Conservation (phyloP, 2,888 invertebrate genomes). For the Cantharis nigra region DNA sequence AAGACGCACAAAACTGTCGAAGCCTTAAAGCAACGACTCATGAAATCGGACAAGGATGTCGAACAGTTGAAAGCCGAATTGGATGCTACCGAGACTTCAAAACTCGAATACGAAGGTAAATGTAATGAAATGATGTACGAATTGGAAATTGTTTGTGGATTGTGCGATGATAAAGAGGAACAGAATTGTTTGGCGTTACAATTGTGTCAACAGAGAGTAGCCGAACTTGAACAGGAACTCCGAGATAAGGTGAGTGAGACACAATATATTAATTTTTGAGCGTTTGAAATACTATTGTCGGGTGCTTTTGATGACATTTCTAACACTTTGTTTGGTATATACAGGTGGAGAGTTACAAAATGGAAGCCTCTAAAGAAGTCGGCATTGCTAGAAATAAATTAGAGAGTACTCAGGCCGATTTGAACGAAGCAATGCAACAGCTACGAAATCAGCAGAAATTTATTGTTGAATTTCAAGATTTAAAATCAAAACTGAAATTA, state of each 20-base stretch:
- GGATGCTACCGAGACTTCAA: slow-evolving; percentile 44
- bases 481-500: slow-evolving; percentile 36
- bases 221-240: slow-evolving; percentile 41
- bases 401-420: slow-evolving; percentile 33
- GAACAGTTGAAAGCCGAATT: slow-evolving; percentile 59
- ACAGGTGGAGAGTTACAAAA: slow-evolving; percentile 34
- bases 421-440: slow-evolving; percentile 38
- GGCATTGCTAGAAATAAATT: slow-evolving; percentile 22
- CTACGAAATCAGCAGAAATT: slow-evolving; percentile 37
- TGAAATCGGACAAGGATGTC: slow-evolving; percentile 64
- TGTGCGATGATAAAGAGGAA: slow-evolving; percentile 47
- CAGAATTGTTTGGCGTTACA: slow-evolving; percentile 46
- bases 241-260: slow-evolving; percentile 35
- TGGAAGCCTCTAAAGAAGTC: slow-evolving; percentile 28
- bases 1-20: slow-evolving; percentile 64
- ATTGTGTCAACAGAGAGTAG: slow-evolving; percentile 42
- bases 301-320: neutral
- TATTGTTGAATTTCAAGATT: slow-evolving; percentile 33
- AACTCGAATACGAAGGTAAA: slow-evolving; percentile 47
- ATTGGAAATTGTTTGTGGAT: slow-evolving; percentile 39
- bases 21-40: slow-evolving; percentile 61
- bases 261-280: too few relatives aligned
- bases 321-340: neutral
- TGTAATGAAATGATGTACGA: slow-evolving; percentile 43
- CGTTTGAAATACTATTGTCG: too few relatives aligned